These are phyloP conservation scores for Melanaphis sacchari DNA, from an alignment of 1,140 invertebrate species.

Conservation along the genomic window DNA sequence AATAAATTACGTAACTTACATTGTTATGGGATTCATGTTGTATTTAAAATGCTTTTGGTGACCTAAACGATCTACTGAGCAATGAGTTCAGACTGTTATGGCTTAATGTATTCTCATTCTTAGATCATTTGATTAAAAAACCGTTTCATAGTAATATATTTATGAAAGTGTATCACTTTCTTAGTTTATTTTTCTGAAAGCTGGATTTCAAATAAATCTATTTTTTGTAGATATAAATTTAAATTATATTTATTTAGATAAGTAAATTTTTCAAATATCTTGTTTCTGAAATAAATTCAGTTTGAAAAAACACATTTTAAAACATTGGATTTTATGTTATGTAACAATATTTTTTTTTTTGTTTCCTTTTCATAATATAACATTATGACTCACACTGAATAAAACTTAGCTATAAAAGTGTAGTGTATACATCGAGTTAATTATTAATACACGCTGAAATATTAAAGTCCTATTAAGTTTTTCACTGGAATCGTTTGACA, in stretches of 20 bases:
- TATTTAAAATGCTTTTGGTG: not conserved
- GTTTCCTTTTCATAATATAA: not conserved
- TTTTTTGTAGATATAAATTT: not conserved
- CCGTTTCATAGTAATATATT: not conserved
- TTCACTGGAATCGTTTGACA: not conserved
- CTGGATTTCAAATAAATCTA: not conserved
- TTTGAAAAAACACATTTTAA: not conserved
- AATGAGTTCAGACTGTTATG: not conserved
- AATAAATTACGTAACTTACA: slow-evolving; percentile 9
- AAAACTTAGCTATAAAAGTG: not conserved
- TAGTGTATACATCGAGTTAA: not conserved
- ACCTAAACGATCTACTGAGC: not conserved
- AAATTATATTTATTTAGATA: not conserved
- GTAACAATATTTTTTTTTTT: not conserved
- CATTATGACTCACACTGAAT: not conserved
- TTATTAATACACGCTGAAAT: not conserved
- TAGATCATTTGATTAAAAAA: not conserved
- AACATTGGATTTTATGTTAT: not conserved
- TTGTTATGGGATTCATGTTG: slow-evolving; percentile 1
- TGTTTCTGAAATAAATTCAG: not conserved
- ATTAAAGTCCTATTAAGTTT: not conserved
- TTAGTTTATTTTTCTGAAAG: not conserved
- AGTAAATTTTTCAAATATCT: too few species aligned
- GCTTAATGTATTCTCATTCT: slow-evolving; percentile 7
- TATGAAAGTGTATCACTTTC: not conserved